Evolutionary conservation across 2,113 vertebrate species (phyloP).

Genomic region (Xenopus tropicalis): DNA sequence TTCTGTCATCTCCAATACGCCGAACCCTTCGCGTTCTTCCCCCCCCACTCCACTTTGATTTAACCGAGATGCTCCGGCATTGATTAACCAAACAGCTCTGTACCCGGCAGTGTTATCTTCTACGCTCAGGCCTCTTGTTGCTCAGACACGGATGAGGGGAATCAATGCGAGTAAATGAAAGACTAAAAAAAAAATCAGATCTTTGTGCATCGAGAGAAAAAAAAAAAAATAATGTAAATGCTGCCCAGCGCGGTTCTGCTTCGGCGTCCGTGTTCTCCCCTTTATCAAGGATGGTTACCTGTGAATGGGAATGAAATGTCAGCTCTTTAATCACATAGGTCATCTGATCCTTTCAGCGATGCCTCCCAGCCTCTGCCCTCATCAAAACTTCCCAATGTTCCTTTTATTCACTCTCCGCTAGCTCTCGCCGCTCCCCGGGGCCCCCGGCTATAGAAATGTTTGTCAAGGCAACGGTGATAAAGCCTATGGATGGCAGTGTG

Average conservation of each 20-base stretch:
- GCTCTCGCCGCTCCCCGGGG: neutral
- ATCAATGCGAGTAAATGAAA: constrained; percentile 41
- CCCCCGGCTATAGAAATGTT: neutral
- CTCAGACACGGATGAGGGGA: constrained; percentile 26
- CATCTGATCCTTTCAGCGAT: constrained; percentile 32
- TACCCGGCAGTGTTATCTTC: constrained; percentile 35
- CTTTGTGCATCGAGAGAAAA: neutral
- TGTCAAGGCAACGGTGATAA: constrained; percentile 25
- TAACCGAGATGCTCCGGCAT: constrained; percentile 14
- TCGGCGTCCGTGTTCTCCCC: constrained; percentile 19
- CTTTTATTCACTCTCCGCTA: constrained; percentile 16
- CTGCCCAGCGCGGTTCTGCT: constrained; percentile 8
- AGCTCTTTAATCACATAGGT: constrained; percentile 41
- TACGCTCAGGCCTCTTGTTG: constrained; percentile 29
- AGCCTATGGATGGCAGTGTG: no score
- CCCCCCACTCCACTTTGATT: neutral
- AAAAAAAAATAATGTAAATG: constrained; percentile 31
- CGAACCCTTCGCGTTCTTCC: neutral
- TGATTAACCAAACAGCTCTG: constrained; percentile 41
- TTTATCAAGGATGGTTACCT: constrained; percentile 28
- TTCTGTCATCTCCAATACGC: constrained; percentile 2
- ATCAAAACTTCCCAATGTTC: constrained; percentile 36
- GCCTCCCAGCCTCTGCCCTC: constrained; percentile 27
- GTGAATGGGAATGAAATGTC: constrained; percentile 41
- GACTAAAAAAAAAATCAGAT: constrained; percentile 34